Conservation (phyloP, 2,113 vertebrate species). For the Dromiciops gliroides region DNA sequence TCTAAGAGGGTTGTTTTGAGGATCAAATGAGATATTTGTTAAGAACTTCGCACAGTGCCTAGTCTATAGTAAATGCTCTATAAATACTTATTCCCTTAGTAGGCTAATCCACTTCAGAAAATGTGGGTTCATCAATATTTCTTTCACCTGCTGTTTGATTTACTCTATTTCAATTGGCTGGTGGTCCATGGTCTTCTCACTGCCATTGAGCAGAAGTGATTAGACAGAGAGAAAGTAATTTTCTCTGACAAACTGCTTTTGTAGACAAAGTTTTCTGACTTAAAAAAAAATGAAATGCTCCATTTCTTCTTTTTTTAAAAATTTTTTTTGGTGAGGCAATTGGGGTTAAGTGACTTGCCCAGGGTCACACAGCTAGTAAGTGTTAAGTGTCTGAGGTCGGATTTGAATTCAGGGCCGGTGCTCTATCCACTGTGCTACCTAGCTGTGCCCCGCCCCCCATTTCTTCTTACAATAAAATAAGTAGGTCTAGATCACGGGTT, state of each 20-base stretch:
- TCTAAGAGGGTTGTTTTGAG: background rate
- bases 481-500: background rate
- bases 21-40: background rate
- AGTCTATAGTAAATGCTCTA: background rate
- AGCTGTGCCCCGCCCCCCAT: too few relatives aligned
- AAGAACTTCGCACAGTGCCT: background rate
- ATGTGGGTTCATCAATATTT: background rate
- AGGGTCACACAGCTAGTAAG: too few relatives aligned
- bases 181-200: background rate
- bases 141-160: background rate
- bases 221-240: accelerated
- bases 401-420: too few relatives aligned
- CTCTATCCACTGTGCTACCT: too few relatives aligned
- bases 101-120: background rate
- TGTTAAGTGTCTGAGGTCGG: too few relatives aligned
- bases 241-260: background rate
- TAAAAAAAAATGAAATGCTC: background rate
- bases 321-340: too few relatives aligned
- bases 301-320: too few relatives aligned
- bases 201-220: background rate
- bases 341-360: too few relatives aligned
- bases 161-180: background rate
- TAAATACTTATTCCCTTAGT: background rate
- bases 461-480: background rate
- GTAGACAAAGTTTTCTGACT: background rate